Evolutionary conservation across 2,797 vertebrate genomes (phyloP).

Genomic region (Chrysocyon brachyurus): DNA sequence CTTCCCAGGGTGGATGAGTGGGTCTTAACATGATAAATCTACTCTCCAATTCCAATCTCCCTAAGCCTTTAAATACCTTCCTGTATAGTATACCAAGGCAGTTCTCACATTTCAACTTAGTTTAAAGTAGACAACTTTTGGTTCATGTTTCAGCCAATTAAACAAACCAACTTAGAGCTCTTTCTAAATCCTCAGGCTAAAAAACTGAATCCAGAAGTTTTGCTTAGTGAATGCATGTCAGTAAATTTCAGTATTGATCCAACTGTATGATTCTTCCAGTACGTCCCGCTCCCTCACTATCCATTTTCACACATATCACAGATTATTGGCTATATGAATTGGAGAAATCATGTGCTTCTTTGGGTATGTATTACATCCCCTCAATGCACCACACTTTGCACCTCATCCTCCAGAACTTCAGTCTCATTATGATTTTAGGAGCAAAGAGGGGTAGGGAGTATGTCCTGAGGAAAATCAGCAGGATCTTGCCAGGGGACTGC

Average conservation of each 20-base stretch:
- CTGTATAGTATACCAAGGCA: not conserved
- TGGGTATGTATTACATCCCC: not conserved
- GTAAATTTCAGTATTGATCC: not conserved
- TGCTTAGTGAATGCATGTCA: not conserved
- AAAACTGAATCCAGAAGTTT: not conserved
- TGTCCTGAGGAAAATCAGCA: not conserved
- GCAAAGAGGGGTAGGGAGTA: not conserved
- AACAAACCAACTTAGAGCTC: not conserved
- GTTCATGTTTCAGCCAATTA: not conserved
- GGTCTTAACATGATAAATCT: not conserved
- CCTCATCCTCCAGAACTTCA: not conserved
- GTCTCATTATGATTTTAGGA: constrained; percentile 18
- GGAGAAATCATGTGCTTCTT: not conserved
- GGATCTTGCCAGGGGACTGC: not conserved
- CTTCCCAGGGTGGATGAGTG: not conserved
- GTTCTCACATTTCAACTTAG: not conserved
- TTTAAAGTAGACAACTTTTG: not conserved
- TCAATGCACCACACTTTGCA: not conserved
- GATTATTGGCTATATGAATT: not conserved
- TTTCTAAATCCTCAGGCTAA: not conserved
- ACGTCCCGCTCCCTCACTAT: not conserved
- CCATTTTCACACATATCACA: not conserved
- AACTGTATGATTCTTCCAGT: not conserved
- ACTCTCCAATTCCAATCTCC: not conserved
- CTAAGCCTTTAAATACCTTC: not conserved